Base-by-base conservation (phyloP, 2,888 invertebrate genomes). In the Hypena proboscidalis region DNA sequence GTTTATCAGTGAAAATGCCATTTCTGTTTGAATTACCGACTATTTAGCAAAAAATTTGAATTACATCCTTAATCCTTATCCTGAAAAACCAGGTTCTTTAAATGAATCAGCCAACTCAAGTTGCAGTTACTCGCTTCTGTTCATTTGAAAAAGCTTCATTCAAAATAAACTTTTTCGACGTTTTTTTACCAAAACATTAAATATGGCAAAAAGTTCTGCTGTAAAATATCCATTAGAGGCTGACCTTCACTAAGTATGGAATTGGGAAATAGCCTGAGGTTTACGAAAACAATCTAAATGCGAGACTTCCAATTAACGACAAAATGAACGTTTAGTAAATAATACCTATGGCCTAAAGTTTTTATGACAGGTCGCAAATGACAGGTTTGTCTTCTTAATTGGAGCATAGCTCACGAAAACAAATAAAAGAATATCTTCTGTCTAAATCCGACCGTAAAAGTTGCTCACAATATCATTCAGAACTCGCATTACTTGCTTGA, bases 161-260 rank as follows among this genome's bases (percentile, higher is more conserved):
- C 30, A 17, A 15, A 30, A 9, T 4, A 4, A 15, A 9, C n/a
- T 17, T 10, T 22, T 34, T 26, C 15, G 15, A 15, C n/a, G 20
- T 14, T 42, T 38, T 34, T 26, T 21, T 33, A 43, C 43, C 21
- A 46, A 46, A 48, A 48, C 35, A 26, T 20, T 37, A 37, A 65
- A 62, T 58, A 63, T 54, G 34, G 21, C 36, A 57, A 63, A 56
- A 59, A 50, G 53, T 53, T 59, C 29, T 27, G 36, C 58, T 59
- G 59, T 58, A 58, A 58, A 61, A 52, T 51, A 60, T 57, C 61
- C 52, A 66, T 59, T 65, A 58, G 47, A 38, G 46, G 37, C 41
- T 51, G 64, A 65, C 70, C 71, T 70, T 69, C 59, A 43, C 47
- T 58, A 56, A 56, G 58, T 57, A 56, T 48, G 42, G 35, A 45